Base-by-base conservation (phyloP, 1,140 invertebrate species). In the Oryzaephilus surinamensis region DNA sequence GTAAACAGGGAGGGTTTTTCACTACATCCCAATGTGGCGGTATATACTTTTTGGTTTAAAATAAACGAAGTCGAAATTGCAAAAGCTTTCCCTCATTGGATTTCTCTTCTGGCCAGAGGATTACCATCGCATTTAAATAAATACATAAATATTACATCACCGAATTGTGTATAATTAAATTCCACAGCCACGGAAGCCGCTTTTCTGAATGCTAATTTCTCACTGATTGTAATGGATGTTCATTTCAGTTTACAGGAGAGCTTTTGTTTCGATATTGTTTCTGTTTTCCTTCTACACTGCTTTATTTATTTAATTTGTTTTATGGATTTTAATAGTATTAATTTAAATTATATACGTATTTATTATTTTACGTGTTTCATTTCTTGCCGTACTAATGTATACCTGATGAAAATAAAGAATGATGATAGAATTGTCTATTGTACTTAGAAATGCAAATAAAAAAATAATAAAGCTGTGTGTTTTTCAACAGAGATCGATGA, bases 111-210 rank as follows among this genome's bases (percentile, higher is more conserved):
- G 45, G 45, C 45, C 45, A 46, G 26, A 19, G 27, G 39, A 32
- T 42, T 29, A 62, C 60, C 60, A 62, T 60, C 52, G 51, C 56
- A 62, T 62, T 60, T 62, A 60, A 62, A 62, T 62, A 62, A 62
- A 62, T 62, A 62, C 60, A 62, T 62, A 62, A 62, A 62, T 62
- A 62, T 62, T 55, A 62, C 58, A 62, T 61, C 59, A 52, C 51
- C 45, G 52, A 58, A 58, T 52, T 58, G 55, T 60, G 57, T 61
- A 58, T 61, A 61, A 61, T 61, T 61, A 59, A 60, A 61, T 60
- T 61, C 56, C 34, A 41, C 50, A 55, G 48, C 46, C 51, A 39
- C 45, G 43, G 48, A 50, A 57, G 42, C 54, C 55, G 49, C 54
- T 58, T 57, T 55, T 47, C 45, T 45, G 49, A 51, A 58, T 58